phyloP scores from a whole-genome alignment of 2,113 vertebrate species.

The Smithornis capensis region DNA sequence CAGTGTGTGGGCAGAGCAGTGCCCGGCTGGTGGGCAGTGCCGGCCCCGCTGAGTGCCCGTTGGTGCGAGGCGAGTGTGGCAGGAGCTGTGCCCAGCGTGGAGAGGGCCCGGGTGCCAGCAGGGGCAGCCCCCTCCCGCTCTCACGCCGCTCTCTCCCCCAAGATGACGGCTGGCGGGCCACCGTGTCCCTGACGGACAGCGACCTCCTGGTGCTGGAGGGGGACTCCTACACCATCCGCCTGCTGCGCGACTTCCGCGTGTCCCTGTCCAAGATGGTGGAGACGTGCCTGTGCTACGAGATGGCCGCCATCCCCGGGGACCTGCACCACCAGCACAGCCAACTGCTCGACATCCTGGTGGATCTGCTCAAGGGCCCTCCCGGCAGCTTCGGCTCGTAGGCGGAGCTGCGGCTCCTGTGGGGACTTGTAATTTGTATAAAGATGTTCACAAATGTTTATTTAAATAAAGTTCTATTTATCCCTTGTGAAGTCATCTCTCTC shows the following conservation, averaged over 20 bases:
- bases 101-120: not conserved
- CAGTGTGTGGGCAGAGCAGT: not conserved
- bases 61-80: accelerated
- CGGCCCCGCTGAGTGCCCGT: accelerated
- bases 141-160: not conserved
- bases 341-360: slow-evolving; percentile 85
- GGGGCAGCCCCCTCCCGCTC: not conserved
- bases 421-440: slow-evolving; percentile 81
- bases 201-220: slow-evolving; percentile 86
- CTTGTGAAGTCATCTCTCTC: slow-evolving; percentile 75
- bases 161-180: slow-evolving; percentile 82
- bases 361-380: slow-evolving; percentile 84
- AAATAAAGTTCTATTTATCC: slow-evolving; percentile 87
- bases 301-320: slow-evolving; percentile 29
- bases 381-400: slow-evolving; percentile 74
- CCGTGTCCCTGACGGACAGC: slow-evolving; percentile 81
- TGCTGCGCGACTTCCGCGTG: slow-evolving; percentile 87
- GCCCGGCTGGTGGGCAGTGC: not conserved
- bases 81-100: accelerated
- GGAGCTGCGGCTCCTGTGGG: slow-evolving; percentile 55
- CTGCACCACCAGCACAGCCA: slow-evolving; percentile 82
- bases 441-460: slow-evolving; percentile 82
- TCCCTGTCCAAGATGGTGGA: slow-evolving; percentile 90
- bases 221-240: slow-evolving; percentile 78
- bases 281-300: slow-evolving; percentile 82